These are phyloP conservation scores for Elmis aenea DNA, from an alignment of 2,888 invertebrate genomes.

Conservation along the genomic window DNA sequence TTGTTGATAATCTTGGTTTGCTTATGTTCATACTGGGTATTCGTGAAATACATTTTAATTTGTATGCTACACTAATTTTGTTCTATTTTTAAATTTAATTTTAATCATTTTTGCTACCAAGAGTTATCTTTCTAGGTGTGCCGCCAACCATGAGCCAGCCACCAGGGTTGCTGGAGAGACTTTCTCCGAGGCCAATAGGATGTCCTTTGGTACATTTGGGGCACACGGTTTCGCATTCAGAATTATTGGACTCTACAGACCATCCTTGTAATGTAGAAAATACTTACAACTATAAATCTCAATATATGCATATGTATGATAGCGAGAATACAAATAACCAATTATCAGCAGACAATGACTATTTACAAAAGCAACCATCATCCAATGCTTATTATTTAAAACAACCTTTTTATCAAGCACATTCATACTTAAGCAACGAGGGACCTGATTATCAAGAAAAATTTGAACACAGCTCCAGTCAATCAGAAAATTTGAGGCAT, in stretches of 20 bases:
- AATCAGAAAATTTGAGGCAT: slow-evolving; percentile 15
- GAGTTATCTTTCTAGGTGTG: too few species aligned
- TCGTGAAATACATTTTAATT: too few species aligned
- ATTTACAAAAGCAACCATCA: slow-evolving; percentile 20
- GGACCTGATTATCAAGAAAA: slow-evolving; percentile 26
- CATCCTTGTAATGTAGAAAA: slow-evolving; percentile 30
- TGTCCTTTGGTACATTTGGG: slow-evolving; percentile 59
- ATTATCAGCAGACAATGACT: slow-evolving; percentile 21
- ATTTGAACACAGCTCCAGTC: slow-evolving; percentile 11
- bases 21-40: too few species aligned
- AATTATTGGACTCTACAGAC: slow-evolving; percentile 25
- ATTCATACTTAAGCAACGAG: slow-evolving; percentile 31
- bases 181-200: slow-evolving; percentile 48
- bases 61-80: too few species aligned
- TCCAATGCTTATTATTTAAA: slow-evolving; percentile 30
- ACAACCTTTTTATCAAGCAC: slow-evolving; percentile 31
- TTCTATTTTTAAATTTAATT: too few species aligned
- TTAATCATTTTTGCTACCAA: too few species aligned
- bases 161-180: slow-evolving; percentile 37
- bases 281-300: slow-evolving; percentile 29
- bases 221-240: slow-evolving; percentile 45
- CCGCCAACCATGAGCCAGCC: slow-evolving; percentile 34
- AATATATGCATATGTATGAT: slow-evolving; percentile 29
- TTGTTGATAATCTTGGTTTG: too few species aligned
- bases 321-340: slow-evolving; percentile 20